These are phyloP conservation scores for Lethenteron reissneri DNA, from an alignment of 2,113 vertebrate genomes.

Conservation along the genomic window DNA sequence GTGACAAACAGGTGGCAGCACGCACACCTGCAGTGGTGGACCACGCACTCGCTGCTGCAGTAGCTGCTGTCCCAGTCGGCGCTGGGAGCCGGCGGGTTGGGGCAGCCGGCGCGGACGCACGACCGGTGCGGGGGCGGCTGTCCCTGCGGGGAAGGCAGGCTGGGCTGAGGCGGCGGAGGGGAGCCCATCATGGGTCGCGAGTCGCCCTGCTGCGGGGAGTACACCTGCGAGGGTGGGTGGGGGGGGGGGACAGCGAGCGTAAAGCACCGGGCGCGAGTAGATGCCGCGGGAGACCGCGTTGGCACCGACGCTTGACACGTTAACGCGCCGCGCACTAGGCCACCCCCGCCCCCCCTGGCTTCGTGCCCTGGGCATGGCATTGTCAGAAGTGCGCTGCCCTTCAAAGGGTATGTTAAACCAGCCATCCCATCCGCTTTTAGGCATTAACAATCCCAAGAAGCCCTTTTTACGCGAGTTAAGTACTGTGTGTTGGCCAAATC, in stretches of 20 bases:
- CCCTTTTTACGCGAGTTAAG: no score
- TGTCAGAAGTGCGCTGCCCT: no score
- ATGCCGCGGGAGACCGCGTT: background rate
- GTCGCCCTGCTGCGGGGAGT: background rate
- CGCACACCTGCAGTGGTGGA: background rate
- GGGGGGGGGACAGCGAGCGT: background rate
- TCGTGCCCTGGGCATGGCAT: no score
- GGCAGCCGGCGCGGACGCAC: background rate
- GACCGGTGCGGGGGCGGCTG: background rate
- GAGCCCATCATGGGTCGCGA: background rate
- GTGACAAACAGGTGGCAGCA: background rate
- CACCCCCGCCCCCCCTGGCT: no score
- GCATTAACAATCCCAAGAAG: no score
- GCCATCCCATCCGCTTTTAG: no score
- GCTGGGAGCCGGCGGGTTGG: constrained; percentile 1
- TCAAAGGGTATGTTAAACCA: no score
- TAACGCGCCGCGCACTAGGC: background rate
- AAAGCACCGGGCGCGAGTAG: background rate
- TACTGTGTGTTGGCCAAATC: no score
- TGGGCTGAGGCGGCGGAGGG: background rate
- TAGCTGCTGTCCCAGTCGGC: constrained; percentile 3
- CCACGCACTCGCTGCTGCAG: background rate
- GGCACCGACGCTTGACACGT: background rate
- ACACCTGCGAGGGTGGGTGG: background rate
- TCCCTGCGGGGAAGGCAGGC: constrained; percentile 3